Base-by-base conservation (phyloP, 2,113 vertebrate species). In the Lasiurus borealis region DNA sequence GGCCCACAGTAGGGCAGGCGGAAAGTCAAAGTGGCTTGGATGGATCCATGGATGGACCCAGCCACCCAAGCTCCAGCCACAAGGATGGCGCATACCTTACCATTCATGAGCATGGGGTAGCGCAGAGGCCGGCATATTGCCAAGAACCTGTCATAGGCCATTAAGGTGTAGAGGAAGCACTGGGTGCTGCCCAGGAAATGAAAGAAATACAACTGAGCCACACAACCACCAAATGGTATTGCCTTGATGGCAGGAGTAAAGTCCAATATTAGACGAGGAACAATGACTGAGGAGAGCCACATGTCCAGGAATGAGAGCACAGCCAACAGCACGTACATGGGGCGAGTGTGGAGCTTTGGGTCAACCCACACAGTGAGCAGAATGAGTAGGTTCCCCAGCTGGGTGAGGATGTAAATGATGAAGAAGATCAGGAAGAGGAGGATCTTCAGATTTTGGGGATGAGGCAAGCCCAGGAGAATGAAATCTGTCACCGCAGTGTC, bases 111-210 rank as follows among this genome's bases (percentile, higher is more conserved):
- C 75, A 95, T 31, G 0, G 92, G 69, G 83, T 98, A 99, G 48
- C 62, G 97, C 85, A 98, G 95, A 6, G 98, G 98, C 76, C 93
- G 89, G 87, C 98, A 98, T 75, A 98, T 98, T 36, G 98, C 98
- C 81, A 98, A 50, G 80, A 97, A 98, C 46, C 98, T 97, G 68
- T 98, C 98, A 0, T 98, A 98, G 31, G 98, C 98, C 98, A 98
- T 99, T 78, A 98, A 66, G 0, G 98, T 98, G 34, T 98, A 97
- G 83, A 99, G 97, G 77, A 97, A 97, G 1, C 98, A 97, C 25
- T 97, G 97, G 0, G 98, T 98, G 18, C 97, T 95, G 18, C 77
- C 90, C 0, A 98, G 73, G 0, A 96, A 96, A 4, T 95, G 95
- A 44, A 97, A 98, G 86, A 91, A 90, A 16, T 96, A 97, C 27